Conservation (phyloP, 2,113 vertebrate genomes). For the Bufo bufo region DNA sequence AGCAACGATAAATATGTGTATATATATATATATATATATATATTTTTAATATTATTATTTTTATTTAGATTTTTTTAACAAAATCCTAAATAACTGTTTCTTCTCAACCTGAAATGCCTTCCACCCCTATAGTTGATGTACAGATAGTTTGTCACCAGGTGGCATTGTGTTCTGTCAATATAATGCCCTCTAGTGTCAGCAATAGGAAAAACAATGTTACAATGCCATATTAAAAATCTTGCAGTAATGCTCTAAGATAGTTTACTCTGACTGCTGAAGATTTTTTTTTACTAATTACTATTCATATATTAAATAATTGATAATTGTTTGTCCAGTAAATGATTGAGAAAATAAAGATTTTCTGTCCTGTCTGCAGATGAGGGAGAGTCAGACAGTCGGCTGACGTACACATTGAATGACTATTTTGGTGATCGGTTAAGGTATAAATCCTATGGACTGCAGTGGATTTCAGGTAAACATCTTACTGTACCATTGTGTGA, state of each 20-base stretch:
- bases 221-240: background rate
- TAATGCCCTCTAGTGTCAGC: background rate
- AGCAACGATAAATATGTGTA: no score
- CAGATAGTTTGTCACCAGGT: background rate
- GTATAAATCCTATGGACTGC: slow-evolving; percentile 62
- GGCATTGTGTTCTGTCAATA: background rate
- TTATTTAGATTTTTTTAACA: no score
- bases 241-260: background rate
- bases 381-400: slow-evolving; percentile 61
- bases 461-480: slow-evolving; percentile 77
- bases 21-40: no score
- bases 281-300: no score
- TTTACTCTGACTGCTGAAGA: no score
- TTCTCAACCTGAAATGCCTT: background rate
- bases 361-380: slow-evolving; percentile 59
- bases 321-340: background rate
- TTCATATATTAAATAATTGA: no score
- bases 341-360: slow-evolving; percentile 42
- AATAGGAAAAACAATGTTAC: background rate
- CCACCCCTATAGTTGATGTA: background rate
- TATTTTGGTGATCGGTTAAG: slow-evolving; percentile 71
- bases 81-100: background rate
- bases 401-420: slow-evolving; percentile 71
- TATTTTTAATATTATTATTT: no score
- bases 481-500: no score